phyloP scores from a whole-genome alignment of 2,113 vertebrate species.

The Burhinus bistriatus region DNA sequence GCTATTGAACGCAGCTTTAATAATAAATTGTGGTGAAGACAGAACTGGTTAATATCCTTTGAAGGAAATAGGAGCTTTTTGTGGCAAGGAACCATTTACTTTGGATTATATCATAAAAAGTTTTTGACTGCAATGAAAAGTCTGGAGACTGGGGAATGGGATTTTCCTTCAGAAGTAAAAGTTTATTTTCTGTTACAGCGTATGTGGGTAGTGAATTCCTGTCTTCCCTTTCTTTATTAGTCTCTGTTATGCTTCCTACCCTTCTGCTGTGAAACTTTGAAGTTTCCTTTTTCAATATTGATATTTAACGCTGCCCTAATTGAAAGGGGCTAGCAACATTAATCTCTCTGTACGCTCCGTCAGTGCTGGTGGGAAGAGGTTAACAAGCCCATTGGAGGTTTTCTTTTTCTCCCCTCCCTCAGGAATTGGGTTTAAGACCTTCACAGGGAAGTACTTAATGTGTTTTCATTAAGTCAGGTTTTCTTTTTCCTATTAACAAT shows the following conservation, averaged over 20 bases:
- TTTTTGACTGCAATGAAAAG: not conserved
- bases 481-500: not conserved
- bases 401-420: not conserved
- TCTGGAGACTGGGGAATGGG: not conserved
- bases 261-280: not conserved
- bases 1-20: slow-evolving; percentile 24
- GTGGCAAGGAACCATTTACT: slow-evolving; percentile 51
- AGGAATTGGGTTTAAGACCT: slow-evolving; percentile 15
- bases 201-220: slow-evolving; percentile 18
- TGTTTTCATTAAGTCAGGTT: not conserved
- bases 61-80: slow-evolving; percentile 52
- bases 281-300: not conserved
- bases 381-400: not conserved
- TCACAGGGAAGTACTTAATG: slow-evolving; percentile 41
- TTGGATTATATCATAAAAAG: slow-evolving; percentile 28
- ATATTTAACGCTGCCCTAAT: not conserved
- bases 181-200: slow-evolving; percentile 19
- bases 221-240: slow-evolving; percentile 6
- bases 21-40: slow-evolving; percentile 41
- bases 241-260: not conserved
- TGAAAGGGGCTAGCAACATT: not conserved
- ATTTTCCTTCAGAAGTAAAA: slow-evolving; percentile 5
- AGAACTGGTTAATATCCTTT: slow-evolving; percentile 52
- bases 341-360: not conserved
- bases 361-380: slow-evolving; percentile 6